Percentiles rank a stretch among this genome's conserved stretches.
Evolutionary conservation across 2,113 vertebrate species (phyloP).

Genomic region (Mus pahari): DNA sequence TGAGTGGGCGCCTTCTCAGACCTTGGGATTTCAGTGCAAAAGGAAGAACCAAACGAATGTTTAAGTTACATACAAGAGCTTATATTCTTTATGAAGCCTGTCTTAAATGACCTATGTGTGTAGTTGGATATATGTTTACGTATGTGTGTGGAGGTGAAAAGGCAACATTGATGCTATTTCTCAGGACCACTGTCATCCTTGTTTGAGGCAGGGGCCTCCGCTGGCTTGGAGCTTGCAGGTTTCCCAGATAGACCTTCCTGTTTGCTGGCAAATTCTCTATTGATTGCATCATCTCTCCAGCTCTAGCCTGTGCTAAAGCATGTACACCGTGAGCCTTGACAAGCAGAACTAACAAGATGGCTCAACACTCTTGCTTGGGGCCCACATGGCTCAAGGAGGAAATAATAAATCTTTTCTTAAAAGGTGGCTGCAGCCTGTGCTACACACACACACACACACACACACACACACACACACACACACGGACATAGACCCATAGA

Average conservation of each 20-base stretch:
- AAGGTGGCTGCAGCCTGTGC: neutral
- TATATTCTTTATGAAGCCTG: neutral
- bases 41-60: neutral
- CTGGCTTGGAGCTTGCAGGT: neutral
- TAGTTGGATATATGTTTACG: neutral
- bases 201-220: neutral
- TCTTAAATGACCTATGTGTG: neutral
- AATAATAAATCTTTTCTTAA: neutral
- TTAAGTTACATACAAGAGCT: constrained; percentile 30
- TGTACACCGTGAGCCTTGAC: neutral
- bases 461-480: neutral
- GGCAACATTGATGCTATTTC: neutral
- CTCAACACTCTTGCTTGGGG: neutral
- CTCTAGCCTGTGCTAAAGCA: neutral
- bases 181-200: neutral
- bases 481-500: neutral
- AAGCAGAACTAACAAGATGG: neutral
- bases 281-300: neutral
- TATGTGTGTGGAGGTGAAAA: neutral
- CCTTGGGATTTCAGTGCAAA: neutral
- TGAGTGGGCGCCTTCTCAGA: constrained; percentile 19
- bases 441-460: neutral
- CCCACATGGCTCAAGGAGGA: neutral
- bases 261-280: too few species aligned
- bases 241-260: neutral